Evolutionary conservation across 2,113 vertebrate species (phyloP), one percentile per base, ranked within the genome.

Genomic region (Grallaria varia): DNA sequence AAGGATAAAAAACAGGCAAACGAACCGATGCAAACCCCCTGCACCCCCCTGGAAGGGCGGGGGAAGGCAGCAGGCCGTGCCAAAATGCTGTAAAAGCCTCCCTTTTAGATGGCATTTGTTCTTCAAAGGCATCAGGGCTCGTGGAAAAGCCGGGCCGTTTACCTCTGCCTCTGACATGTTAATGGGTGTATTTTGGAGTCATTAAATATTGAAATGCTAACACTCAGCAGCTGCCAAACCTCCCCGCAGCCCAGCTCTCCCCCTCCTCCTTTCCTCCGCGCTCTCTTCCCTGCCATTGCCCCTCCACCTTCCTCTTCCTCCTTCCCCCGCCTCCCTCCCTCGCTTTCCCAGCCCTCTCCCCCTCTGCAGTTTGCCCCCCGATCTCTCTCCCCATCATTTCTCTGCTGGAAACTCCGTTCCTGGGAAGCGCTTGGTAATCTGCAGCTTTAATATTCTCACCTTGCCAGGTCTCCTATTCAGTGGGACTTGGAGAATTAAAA

Each of bases 161-260:
- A 87, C 95, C 93, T 96, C 94, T 92, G 90, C 89, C 66, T 94
- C 84, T 95, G 96, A 95, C 97, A 96, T 42, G 84, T 90, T 97
- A 97, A 97, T 97, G 97, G 92, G 69, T 96, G 93, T 92, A 72
- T 95, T 97, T 96, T 96, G 89, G 94, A 96, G 81, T 96, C 95
- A 97, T 97, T 97, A 97, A 97, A 97, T 95, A 97, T 94, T 97
- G 95, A 97, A 97, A 91, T 66, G 94, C 35, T 73, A 92, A 80
- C 95, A 91, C 75, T 96, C 91, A 79, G 95, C 90, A 90, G 96
- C 95, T 95, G 96, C 95, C 96, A 95, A 92, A 60, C 56, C 82
- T 78, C 83, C 53, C 69, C 2, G 1, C 84, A 89, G 92, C 45
- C 71, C 78, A 14, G 64, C 63, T 88, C 74, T 74, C 91, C 74